These are phyloP conservation scores for Nowickia ferox DNA, from an alignment of 2,888 invertebrate species.

Conservation along the genomic window DNA sequence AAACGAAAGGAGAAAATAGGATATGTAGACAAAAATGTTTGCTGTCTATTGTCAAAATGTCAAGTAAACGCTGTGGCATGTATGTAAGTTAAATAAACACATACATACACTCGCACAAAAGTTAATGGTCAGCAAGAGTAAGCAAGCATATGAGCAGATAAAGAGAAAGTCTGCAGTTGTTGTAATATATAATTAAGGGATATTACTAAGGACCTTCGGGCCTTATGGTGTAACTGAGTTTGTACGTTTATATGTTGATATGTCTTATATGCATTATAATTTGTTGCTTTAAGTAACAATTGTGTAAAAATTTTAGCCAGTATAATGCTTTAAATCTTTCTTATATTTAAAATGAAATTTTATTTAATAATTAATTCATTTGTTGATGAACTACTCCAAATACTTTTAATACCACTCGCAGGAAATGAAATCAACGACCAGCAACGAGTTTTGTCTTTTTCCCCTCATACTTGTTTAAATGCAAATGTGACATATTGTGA, in stretches of 20 bases:
- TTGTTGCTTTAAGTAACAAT: too few species aligned
- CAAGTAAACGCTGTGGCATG: slow-evolving; percentile 21
- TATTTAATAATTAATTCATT: slow-evolving; percentile 56
- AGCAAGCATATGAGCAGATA: background rate
- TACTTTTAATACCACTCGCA: background rate
- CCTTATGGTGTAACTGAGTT: background rate
- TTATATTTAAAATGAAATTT: slow-evolving; percentile 26
- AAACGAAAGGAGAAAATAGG: background rate
- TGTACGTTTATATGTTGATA: slow-evolving; percentile 5
- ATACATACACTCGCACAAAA: background rate
- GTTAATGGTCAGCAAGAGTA: slow-evolving; percentile 31
- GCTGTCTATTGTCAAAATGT: slow-evolving; percentile 50
- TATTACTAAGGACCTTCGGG: background rate
- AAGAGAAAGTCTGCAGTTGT: slow-evolving; percentile 9
- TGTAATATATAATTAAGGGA: background rate
- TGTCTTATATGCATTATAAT: slow-evolving; percentile 23
- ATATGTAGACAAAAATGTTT: slow-evolving; percentile 23
- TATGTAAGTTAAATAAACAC: background rate
- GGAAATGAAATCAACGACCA: slow-evolving; percentile 55
- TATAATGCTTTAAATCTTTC: background rate
- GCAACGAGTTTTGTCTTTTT: background rate
- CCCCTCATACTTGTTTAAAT: background rate
- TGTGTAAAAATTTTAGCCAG: background rate
- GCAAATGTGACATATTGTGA: slow-evolving; percentile 28
- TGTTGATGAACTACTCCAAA: slow-evolving; percentile 18